A percentile compares a stretch with the other conserved stretches of the same genome.
These are phyloP conservation scores for Pelodytes ibericus DNA, from an alignment of 2,797 vertebrate genomes.

Conservation along the genomic window DNA sequence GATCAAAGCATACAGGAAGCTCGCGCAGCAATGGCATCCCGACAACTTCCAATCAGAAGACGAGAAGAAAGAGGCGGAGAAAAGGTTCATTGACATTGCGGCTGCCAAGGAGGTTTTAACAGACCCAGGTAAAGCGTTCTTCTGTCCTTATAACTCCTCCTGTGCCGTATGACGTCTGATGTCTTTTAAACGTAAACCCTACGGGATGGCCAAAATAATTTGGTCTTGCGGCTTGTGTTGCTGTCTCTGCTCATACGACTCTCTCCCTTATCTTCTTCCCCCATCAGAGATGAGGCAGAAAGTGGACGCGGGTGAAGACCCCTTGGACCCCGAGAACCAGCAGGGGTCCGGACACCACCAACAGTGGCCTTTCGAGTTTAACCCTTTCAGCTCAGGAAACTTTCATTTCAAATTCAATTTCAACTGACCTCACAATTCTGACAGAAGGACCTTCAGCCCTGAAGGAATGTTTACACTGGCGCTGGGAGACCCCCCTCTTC, in stretches of 20 bases:
- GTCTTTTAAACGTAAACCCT: too few relatives aligned
- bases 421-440: conserved; percentile 64
- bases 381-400: conserved; percentile 82
- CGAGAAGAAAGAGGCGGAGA: conserved; percentile 83
- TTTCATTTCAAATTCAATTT: conserved; percentile 86
- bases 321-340: conserved; percentile 83
- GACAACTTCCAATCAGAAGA: conserved; percentile 84
- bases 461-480: not conserved
- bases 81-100: conserved; percentile 84
- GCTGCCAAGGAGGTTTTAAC: conserved; percentile 85
- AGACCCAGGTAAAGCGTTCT: conserved; percentile 80
- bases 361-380: conserved; percentile 81
- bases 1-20: conserved; percentile 85
- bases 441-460: not conserved
- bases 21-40: conserved; percentile 86
- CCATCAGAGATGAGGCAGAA: conserved; percentile 84
- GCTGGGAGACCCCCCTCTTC: not conserved
- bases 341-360: conserved; percentile 76
- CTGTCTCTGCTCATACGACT: too few relatives aligned
- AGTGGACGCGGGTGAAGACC: conserved; percentile 82
- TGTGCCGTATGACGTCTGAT: not conserved
- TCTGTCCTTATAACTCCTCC: not conserved
- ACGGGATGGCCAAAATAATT: too few relatives aligned
- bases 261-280: not conserved
- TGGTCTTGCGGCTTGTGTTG: too few relatives aligned